Conservation (phyloP, 2,888 invertebrate species). For the Lithosia quadra region DNA sequence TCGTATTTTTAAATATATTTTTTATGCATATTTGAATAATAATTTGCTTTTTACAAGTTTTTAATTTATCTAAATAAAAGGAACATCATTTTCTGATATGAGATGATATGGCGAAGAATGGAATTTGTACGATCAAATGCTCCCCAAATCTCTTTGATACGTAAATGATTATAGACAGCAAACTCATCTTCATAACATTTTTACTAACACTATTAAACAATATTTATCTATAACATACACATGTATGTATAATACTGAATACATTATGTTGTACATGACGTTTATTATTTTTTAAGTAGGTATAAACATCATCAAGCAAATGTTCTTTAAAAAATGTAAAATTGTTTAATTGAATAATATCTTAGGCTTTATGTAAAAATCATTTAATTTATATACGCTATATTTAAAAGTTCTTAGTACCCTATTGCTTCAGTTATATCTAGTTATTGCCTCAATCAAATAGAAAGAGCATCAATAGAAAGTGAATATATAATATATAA, state of each 20-base stretch:
- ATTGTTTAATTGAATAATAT: slow-evolving; percentile 58
- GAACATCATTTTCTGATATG: slow-evolving; percentile 69
- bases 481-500: slow-evolving; percentile 50
- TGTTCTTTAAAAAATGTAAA: slow-evolving; percentile 60
- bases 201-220: slow-evolving; percentile 45
- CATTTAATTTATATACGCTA: slow-evolving; percentile 46
- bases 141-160: slow-evolving; percentile 53
- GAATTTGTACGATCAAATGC: slow-evolving; percentile 73
- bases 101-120: slow-evolving; percentile 84
- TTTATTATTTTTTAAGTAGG: slow-evolving; percentile 52
- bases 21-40: background rate
- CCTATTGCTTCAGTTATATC: slow-evolving; percentile 63
- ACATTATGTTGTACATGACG: slow-evolving; percentile 47
- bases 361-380: slow-evolving; percentile 71
- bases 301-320: slow-evolving; percentile 67
- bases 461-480: slow-evolving; percentile 62
- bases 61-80: slow-evolving; percentile 48
- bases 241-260: slow-evolving; percentile 64
- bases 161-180: slow-evolving; percentile 41
- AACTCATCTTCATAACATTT: slow-evolving; percentile 32
- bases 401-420: slow-evolving; percentile 64
- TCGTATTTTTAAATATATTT: background rate
- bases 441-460: slow-evolving; percentile 77
- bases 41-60: slow-evolving; percentile 22
- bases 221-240: slow-evolving; percentile 50